phyloP scores from a whole-genome alignment of 1,140 invertebrate species.

The Pemphigus obesinymphae region DNA sequence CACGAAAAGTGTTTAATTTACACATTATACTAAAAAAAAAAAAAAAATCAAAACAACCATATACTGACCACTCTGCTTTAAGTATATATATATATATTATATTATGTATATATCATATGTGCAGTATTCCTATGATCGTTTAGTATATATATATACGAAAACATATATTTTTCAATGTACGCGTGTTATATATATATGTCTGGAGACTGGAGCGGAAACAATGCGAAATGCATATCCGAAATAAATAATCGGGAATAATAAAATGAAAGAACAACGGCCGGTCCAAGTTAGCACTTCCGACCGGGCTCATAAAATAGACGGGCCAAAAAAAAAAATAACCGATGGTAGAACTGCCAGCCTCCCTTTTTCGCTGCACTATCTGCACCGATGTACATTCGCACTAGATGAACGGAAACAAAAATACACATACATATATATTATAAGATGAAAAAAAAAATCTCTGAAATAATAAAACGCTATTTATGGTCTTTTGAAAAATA shows the following conservation, averaged over 20 bases:
- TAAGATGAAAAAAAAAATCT: background rate
- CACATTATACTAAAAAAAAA: too few species aligned
- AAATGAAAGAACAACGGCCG: conserved; percentile 20
- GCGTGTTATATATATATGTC: background rate
- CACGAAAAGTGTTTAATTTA: too few species aligned
- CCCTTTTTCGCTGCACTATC: background rate
- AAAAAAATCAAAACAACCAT: too few species aligned
- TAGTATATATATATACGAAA: background rate
- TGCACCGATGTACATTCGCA: background rate
- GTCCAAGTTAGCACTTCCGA: conserved; percentile 38
- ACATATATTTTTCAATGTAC: background rate
- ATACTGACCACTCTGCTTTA: too few species aligned
- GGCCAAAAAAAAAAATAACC: conserved; percentile 20
- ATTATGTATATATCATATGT: too few species aligned
- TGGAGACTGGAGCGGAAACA: conserved; percentile 29
- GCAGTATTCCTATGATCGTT: background rate
- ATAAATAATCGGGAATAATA: conserved; percentile 22
- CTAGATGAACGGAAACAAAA: conserved; percentile 4
- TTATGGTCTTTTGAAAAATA: conserved; percentile 7
- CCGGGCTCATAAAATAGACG: conserved; percentile 21
- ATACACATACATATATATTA: background rate
- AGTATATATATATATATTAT: too few species aligned
- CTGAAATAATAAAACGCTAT: conserved; percentile 25
- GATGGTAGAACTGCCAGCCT: background rate
- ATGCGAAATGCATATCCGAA: conserved; percentile 35